These are phyloP conservation scores for Agrypnus murinus DNA, from an alignment of 2,888 invertebrate genomes.

Conservation along the genomic window DNA sequence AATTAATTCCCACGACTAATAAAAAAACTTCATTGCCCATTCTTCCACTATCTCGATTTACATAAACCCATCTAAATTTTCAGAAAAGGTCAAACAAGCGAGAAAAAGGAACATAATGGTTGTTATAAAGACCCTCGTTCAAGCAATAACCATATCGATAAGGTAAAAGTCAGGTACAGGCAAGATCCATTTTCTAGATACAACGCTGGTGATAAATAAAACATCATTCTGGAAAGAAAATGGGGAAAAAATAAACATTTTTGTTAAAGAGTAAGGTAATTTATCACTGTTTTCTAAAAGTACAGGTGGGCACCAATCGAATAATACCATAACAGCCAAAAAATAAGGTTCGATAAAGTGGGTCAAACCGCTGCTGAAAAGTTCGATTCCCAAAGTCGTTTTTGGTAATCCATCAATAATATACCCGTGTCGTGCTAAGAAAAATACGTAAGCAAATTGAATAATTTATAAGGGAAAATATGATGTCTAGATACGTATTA, in stretches of 20 bases:
- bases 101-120: no score
- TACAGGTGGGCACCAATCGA: constrained; percentile 10
- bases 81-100: no score
- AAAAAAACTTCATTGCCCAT: no score
- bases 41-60: no score
- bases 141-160: no score
- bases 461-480: constrained; percentile 8
- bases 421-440: constrained; percentile 4
- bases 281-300: constrained; percentile 11
- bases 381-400: not conserved
- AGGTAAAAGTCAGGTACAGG: no score
- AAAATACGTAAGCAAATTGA: constrained; percentile 20
- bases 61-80: no score
- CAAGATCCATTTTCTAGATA: not conserved
- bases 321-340: not conserved
- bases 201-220: not conserved
- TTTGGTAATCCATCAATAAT: constrained; percentile 25
- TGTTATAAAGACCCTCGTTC: no score
- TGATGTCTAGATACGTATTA: not conserved
- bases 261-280: not conserved
- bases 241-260: not conserved
- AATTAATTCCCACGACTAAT: no score
- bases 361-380: constrained; percentile 21
- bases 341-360: constrained; percentile 4
- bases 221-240: not conserved